Evolutionary conservation across 1,140 invertebrate genomes (phyloP), one percentile per base, ranked within the genome.

Genomic region (Procambarus virginalis): DNA sequence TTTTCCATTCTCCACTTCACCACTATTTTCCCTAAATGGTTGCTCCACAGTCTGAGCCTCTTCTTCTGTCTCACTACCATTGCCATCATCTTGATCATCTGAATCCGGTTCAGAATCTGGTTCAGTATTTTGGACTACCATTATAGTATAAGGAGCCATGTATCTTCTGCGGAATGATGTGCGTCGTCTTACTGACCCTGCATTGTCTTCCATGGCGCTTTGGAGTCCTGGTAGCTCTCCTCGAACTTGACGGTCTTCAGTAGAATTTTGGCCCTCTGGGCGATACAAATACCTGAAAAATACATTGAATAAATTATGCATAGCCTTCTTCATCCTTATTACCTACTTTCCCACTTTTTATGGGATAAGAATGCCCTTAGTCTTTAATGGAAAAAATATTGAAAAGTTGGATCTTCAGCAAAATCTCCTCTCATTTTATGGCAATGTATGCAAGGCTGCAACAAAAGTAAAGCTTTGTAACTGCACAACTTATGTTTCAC

Each of bases 141-240:
- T 89, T 46, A 89, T 89, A 46, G 80, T 89, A n/a, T 89, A 89
- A 14, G 87, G 87, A 22, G 87, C 87, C 81, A 89, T 84, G 73
- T 89, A 89, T n/a, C 86, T 79, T 45, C 80, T 64, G 3, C 80
- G 70, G 34, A 68, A 89, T 20, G 79, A 77, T 34, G 22, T 49
- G 20, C 87, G 79, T 48, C 68, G 64, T 70, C 80, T 58, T 20
- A 68, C 34, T n/a, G 70, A 46, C 46, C 68, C 73, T 5, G 34
- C 87, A 76, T 9, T 77, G 22, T 64, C 87, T 45, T 51, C 46
- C 70, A 64, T 46, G 46, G 73, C 73, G 17, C 77, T 79, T 22
- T 77, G 45, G 48, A 86, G 85, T 12, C 78, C 77, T 10, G 55
- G 4, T 46, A 48, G 46, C 48, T 83, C 81, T 60, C 78, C 45